Evolutionary conservation across 2,888 invertebrate genomes (phyloP).

Genomic region (Brachyptera putata): DNA sequence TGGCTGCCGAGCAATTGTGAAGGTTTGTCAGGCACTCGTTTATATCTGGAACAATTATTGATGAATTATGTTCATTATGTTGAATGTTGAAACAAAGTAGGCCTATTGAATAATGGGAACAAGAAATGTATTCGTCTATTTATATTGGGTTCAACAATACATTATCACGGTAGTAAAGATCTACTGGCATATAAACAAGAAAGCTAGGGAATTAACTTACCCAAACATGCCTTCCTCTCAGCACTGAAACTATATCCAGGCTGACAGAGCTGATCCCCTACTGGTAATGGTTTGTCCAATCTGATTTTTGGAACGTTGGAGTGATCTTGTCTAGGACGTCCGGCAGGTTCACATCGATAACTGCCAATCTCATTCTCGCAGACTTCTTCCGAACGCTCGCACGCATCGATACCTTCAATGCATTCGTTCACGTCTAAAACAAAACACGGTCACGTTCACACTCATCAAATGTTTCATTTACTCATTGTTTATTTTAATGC

Average conservation of each 20-base stretch:
- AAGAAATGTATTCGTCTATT: too few relatives aligned
- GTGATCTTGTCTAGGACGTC: background rate
- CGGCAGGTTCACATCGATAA: conserved; percentile 43
- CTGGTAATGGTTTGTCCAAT: background rate
- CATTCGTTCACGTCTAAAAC: conserved; percentile 51
- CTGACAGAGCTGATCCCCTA: conserved; percentile 38
- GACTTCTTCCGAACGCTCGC: conserved; percentile 32
- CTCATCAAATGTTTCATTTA: too few relatives aligned
- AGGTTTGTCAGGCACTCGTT: conserved; percentile 37
- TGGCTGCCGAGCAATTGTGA: conserved; percentile 42
- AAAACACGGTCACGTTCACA: background rate
- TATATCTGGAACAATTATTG: conserved; percentile 21
- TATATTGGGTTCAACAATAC: too few relatives aligned
- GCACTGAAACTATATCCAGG: conserved; percentile 40
- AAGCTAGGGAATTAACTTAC: too few relatives aligned
- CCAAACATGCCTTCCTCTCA: conserved; percentile 18
- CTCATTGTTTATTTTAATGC: too few relatives aligned
- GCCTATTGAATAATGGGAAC: too few relatives aligned
- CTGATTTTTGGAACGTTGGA: background rate
- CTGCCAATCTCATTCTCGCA: conserved; percentile 51
- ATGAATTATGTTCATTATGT: too few relatives aligned
- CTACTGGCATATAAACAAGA: too few relatives aligned
- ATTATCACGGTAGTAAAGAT: too few relatives aligned
- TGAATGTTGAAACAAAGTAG: too few relatives aligned
- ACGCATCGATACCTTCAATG: conserved; percentile 40